Conservation (phyloP, 92 coral and sea anemone species). For the Epizoanthus scotinus region DNA sequence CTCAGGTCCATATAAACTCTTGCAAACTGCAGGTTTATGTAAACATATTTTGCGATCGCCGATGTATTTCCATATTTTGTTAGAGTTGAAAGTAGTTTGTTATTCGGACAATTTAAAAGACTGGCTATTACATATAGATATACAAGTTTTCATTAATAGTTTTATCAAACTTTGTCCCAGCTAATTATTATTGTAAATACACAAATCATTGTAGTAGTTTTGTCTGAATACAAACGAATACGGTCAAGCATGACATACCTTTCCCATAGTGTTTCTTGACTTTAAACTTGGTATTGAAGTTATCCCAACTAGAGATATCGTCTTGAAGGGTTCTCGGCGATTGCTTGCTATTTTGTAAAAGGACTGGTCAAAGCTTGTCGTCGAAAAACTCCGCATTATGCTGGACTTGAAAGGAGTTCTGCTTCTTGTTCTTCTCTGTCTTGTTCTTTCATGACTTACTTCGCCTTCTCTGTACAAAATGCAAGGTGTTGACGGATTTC, state of each 20-base stretch:
- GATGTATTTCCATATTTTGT: too few relatives aligned
- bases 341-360: slow-evolving; percentile 11
- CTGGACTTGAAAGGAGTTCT: slow-evolving; percentile 25
- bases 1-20: too few relatives aligned
- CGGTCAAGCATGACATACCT: not conserved
- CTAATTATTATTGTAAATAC: too few relatives aligned
- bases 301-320: not conserved
- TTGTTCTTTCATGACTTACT: slow-evolving; percentile 4
- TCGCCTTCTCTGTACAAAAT: slow-evolving; percentile 12
- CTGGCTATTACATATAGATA: too few relatives aligned
- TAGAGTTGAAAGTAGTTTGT: too few relatives aligned
- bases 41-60: too few relatives aligned
- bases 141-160: too few relatives aligned
- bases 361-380: slow-evolving; percentile 29
- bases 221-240: too few relatives aligned
- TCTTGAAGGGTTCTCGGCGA: not conserved
- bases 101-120: too few relatives aligned
- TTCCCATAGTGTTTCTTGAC: not conserved
- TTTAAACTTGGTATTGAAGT: slow-evolving; percentile 1
- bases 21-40: too few relatives aligned
- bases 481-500: slow-evolving; percentile 28
- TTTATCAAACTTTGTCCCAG: too few relatives aligned
- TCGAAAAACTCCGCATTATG: slow-evolving; percentile 28
- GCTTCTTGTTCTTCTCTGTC: slow-evolving; percentile 20
- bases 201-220: too few relatives aligned